These are phyloP conservation scores for Orchesellides sinensis DNA, from an alignment of 2,888 invertebrate species.

Conservation along the genomic window DNA sequence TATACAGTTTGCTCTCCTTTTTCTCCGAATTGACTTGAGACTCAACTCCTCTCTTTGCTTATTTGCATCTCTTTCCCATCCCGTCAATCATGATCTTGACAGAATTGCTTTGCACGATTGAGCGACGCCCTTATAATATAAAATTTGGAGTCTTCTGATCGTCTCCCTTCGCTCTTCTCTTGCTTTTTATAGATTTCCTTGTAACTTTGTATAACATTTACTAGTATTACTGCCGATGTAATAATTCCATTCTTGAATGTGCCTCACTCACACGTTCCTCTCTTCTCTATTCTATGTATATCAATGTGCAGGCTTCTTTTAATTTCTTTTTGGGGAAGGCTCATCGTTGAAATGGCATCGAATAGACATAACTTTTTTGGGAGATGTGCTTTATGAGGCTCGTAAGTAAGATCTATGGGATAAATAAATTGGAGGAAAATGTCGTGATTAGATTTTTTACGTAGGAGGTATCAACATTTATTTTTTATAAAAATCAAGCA, in stretches of 20 bases:
- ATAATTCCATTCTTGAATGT: not conserved
- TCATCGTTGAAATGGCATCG: conserved; percentile 35
- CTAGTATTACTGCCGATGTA: conserved; percentile 31
- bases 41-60: conserved; percentile 55
- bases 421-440: conserved; percentile 68
- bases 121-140: conserved; percentile 61
- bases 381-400: conserved; percentile 66
- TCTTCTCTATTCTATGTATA: no score
- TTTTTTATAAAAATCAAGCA: not conserved
- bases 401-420: conserved; percentile 67
- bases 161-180: conserved; percentile 7
- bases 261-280: no score
- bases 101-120: conserved; percentile 68
- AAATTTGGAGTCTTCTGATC: conserved; percentile 15
- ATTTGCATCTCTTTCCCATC: conserved; percentile 67
- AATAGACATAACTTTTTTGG: conserved; percentile 19
- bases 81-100: conserved; percentile 68
- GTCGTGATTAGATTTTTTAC: conserved; percentile 67
- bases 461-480: conserved; percentile 37
- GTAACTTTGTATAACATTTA: conserved; percentile 41
- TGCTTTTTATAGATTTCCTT: not conserved
- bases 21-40: conserved; percentile 38
- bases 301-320: conserved; percentile 55
- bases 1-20: conserved; percentile 4
- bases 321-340: conserved; percentile 59